Evolutionary conservation across 2,888 invertebrate genomes (phyloP), one percentile per base, ranked within the genome.

Genomic region (Meteorus cinctellus): DNA sequence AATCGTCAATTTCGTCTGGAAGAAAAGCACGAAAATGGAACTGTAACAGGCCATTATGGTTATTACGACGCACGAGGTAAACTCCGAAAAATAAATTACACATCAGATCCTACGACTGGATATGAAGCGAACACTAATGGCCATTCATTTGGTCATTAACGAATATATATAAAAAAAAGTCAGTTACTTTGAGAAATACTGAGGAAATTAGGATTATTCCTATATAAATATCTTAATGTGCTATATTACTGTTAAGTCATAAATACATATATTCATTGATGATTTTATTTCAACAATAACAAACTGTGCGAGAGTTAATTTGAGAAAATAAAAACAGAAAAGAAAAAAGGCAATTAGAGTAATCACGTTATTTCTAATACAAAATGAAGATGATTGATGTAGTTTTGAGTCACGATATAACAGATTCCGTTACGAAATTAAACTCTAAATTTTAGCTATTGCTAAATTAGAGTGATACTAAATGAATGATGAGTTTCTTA

Each of bases 1-100:
- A 95, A 95, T 89, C 92, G 96, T 34, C 95, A 95, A 84, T 96
- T 95, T 87, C 92, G 96, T 78, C 94, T 92, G 85, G 96, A 96
- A 88, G 95, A 96, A 88, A 92, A 94, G 72, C 94, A 95, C 88
- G 93, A 93, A 80, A 92, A 94, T 74, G 96, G 96, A 5, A 91
- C 93, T 77, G 94, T 96, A 62, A 93, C 93, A 82, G 96, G 96
- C 4, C 95, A 95, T 85, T 96, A 95, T 86, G 96, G 96, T 60
- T 96, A 94, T 89, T 92, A 94, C 86, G 96, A 96, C 88, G 93
- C 93, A 78, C 90, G 91, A 80, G 96, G 96, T 19, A 95, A 96
- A 90, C 91, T 96, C 55, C 93, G 94, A 80, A 92, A 95, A 31
- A 93, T 95, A 78, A 94, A 94, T 89, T 96, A 96, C 86, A 92